Evolutionary conservation across 2,113 vertebrate species (phyloP).

Genomic region (Drymodes brunneopygia): DNA sequence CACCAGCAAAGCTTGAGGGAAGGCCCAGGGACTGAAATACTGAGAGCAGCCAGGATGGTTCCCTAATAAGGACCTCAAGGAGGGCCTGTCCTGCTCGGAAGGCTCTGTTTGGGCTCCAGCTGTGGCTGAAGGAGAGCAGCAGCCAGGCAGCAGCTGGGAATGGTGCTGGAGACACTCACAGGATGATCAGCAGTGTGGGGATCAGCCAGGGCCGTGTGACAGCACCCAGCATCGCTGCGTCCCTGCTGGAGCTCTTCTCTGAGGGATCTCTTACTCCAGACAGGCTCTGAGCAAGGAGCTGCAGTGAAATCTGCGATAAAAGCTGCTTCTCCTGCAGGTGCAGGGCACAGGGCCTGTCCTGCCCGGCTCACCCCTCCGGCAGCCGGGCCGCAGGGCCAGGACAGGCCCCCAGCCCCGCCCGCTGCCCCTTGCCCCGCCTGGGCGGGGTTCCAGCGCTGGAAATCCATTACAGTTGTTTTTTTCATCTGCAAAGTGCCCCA

Average conservation of each 20-base stretch:
- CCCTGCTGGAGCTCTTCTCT: background rate
- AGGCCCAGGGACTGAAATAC: background rate
- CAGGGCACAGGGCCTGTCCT: background rate
- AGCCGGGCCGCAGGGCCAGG: accelerated
- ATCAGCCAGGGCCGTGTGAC: background rate
- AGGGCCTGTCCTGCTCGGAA: background rate
- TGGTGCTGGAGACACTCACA: accelerated
- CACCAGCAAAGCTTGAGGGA: background rate
- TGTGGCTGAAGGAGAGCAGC: background rate
- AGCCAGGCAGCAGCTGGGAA: background rate
- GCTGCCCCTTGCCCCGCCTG: background rate
- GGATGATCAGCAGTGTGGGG: accelerated
- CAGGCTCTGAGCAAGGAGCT: background rate
- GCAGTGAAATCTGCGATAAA: background rate
- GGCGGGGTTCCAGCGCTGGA: accelerated
- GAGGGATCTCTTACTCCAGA: background rate
- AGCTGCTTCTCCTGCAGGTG: accelerated
- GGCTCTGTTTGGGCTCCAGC: background rate
- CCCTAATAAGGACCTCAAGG: background rate
- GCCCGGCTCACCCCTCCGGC: accelerated
- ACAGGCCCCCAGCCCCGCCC: background rate
- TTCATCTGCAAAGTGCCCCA: background rate
- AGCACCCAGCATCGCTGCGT: no score
- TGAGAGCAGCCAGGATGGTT: background rate
- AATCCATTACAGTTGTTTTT: accelerated